A percentile compares a stretch with the other conserved stretches of the same genome.
phyloP scores from a whole-genome alignment of 2,797 vertebrate genomes.

The Arrhamphus sclerolepis region DNA sequence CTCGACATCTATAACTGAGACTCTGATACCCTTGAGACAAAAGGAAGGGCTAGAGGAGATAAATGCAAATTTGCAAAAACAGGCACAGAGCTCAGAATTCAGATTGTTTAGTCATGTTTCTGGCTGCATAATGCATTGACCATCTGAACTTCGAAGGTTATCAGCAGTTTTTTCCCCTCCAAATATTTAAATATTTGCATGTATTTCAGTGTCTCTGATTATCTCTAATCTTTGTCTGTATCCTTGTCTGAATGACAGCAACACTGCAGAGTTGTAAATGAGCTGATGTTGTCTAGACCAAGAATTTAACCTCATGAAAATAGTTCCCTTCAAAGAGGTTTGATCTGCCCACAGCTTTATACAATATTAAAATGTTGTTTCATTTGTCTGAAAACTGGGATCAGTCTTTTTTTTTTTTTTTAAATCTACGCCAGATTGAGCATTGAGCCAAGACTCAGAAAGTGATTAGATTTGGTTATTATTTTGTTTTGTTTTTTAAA shows the following conservation, averaged over 20 bases:
- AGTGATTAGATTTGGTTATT: slow-evolving; percentile 4
- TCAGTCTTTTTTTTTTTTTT: too few relatives aligned
- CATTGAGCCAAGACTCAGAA: slow-evolving; percentile 9
- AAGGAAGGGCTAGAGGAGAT: slow-evolving; percentile 45
- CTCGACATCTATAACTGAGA: slow-evolving; percentile 14
- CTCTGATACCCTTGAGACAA: neutral
- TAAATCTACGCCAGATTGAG: neutral
- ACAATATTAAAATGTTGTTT: too few relatives aligned
- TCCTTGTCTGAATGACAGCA: slow-evolving; percentile 19
- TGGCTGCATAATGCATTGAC: slow-evolving; percentile 17
- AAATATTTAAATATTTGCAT: slow-evolving; percentile 27
- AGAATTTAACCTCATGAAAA: slow-evolving; percentile 26
- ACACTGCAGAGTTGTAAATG: slow-evolving; percentile 11
- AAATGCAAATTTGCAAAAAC: slow-evolving; percentile 61
- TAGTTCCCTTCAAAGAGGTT: neutral
- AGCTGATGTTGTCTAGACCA: slow-evolving; percentile 37
- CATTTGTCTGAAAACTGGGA: too few relatives aligned
- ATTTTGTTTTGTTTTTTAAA: neutral
- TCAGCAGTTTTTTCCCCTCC: slow-evolving; percentile 14
- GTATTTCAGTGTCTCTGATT: slow-evolving; percentile 24
- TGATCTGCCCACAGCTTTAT: too few relatives aligned
- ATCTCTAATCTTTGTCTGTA: slow-evolving; percentile 4
- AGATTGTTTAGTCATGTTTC: slow-evolving; percentile 37
- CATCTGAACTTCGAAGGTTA: slow-evolving; percentile 46
- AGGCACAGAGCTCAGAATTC: slow-evolving; percentile 42